These are phyloP conservation scores for Meta bourneti DNA, from an alignment of 2,888 invertebrate species.

Conservation along the genomic window DNA sequence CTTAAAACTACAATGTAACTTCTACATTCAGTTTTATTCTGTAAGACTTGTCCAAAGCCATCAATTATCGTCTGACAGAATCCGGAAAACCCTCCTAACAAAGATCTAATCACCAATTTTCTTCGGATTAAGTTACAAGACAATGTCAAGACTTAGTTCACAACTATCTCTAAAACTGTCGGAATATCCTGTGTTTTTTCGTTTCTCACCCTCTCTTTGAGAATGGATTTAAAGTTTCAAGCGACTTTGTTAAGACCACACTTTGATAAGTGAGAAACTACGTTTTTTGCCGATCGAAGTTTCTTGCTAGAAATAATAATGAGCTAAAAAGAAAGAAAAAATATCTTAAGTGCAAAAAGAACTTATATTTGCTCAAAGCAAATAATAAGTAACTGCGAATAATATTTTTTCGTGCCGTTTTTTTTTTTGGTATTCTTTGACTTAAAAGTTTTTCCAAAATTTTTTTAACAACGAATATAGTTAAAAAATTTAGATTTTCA, in stretches of 20 bases:
- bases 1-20: too few relatives aligned
- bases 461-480: too few relatives aligned
- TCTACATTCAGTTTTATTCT: too few relatives aligned
- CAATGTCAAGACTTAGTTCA: neutral
- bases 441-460: too few relatives aligned
- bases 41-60: neutral
- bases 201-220: neutral
- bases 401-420: too few relatives aligned
- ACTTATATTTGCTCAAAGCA: too few relatives aligned
- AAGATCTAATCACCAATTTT: conserved; percentile 43
- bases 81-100: neutral
- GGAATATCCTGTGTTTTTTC: neutral
- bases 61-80: conserved; percentile 11
- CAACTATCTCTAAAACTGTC: conserved; percentile 7
- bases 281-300: neutral
- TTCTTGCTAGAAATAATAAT: too few relatives aligned
- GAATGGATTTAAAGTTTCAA: conserved; percentile 14
- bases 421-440: too few relatives aligned
- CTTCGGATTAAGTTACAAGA: conserved; percentile 16
- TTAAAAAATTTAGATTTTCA: too few relatives aligned
- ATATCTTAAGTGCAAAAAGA: too few relatives aligned
- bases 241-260: conserved; percentile 8
- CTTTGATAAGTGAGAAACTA: conserved; percentile 4
- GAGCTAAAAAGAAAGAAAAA: too few relatives aligned
- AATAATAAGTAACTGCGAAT: too few relatives aligned